phyloP scores from a whole-genome alignment of 2,797 vertebrate genomes.

The Sebastes taczanowskii region DNA sequence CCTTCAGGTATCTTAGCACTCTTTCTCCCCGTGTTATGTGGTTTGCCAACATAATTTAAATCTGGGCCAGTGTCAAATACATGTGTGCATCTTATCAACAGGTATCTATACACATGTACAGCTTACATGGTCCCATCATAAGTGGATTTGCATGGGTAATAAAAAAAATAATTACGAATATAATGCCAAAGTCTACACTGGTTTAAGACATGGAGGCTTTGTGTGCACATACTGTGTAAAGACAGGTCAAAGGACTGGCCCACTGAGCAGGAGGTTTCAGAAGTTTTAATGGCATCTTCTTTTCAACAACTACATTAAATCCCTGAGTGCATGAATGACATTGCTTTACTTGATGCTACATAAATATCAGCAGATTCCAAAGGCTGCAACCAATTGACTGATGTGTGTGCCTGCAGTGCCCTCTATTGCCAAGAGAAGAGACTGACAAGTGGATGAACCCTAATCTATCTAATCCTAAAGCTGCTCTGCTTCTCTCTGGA shows the following conservation, averaged over 20 bases:
- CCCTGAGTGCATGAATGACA: neutral
- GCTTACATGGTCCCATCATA: neutral
- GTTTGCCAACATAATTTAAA: neutral
- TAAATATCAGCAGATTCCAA: neutral
- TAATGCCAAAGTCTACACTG: neutral
- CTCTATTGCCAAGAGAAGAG: constrained; percentile 55
- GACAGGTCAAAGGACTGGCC: neutral
- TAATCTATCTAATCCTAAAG: neutral
- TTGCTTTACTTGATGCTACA: neutral
- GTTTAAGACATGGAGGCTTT: neutral
- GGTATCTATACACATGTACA: neutral
- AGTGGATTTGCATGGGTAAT: neutral
- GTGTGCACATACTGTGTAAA: neutral
- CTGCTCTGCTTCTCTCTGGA: neutral
- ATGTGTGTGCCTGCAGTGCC: constrained; percentile 63
- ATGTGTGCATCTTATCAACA: neutral
- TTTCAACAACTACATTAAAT: constrained; percentile 4
- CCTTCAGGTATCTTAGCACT: neutral
- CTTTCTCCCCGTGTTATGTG: neutral
- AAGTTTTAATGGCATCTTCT: neutral
- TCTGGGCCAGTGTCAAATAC: neutral
- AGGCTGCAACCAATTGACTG: neutral
- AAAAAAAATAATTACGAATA: neutral
- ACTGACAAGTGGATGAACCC: neutral
- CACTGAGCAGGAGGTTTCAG: neutral